Evolutionary conservation across 2,113 vertebrate species (phyloP).

Genomic region (Lipophrys pholis): DNA sequence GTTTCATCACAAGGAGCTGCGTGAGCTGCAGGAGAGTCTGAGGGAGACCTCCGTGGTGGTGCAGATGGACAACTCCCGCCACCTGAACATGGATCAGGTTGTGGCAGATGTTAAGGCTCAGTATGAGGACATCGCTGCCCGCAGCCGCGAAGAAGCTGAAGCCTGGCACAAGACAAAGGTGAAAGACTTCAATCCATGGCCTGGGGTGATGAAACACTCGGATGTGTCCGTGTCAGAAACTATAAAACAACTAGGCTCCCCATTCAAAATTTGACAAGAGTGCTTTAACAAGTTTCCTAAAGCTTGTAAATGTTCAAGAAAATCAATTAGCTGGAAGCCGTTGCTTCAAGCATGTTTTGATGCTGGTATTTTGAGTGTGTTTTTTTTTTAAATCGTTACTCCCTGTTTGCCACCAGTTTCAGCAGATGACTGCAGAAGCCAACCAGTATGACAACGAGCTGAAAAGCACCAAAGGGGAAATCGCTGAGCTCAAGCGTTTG

Average conservation of each 20-base stretch:
- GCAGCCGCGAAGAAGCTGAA: constrained; percentile 83
- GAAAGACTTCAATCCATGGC: neutral
- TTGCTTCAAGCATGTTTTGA: too few species aligned
- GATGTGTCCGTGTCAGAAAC: too few species aligned
- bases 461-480: constrained; percentile 59
- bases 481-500: constrained; percentile 62
- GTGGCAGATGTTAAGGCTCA: constrained; percentile 85
- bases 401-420: constrained; percentile 65
- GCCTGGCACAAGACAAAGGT: constrained; percentile 89
- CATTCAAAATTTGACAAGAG: too few species aligned
- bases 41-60: constrained; percentile 85
- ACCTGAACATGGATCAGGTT: constrained; percentile 86
- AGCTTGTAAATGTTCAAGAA: neutral
- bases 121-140: constrained; percentile 83
- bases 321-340: too few species aligned
- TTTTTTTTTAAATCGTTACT: neutral
- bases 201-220: too few species aligned
- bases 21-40: constrained; percentile 83
- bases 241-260: too few species aligned
- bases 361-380: too few species aligned
- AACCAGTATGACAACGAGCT: constrained; percentile 58
- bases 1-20: constrained; percentile 82
- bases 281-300: neutral
- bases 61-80: constrained; percentile 89
- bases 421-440: constrained; percentile 61